Conservation (phyloP, 2,888 invertebrate species). For the Dugesia japonica region DNA sequence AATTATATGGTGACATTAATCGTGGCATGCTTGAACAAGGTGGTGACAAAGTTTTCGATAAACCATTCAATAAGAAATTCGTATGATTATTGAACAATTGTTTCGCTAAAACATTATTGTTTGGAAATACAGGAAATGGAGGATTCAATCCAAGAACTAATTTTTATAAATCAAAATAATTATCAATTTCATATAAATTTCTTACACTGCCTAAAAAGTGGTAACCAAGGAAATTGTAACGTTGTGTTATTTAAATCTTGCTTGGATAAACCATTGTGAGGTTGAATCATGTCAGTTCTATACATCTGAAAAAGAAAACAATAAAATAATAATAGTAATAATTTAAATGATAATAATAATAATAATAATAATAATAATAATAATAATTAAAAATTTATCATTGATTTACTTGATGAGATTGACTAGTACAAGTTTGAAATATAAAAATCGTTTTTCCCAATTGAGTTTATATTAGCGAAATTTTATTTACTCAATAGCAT, state of each 20-base stretch:
- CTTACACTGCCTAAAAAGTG: conserved; percentile 5
- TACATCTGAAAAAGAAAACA: not conserved
- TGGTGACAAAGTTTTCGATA: not conserved
- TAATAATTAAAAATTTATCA: not conserved
- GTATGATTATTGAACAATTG: not conserved
- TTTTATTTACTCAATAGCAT: conserved; percentile 1
- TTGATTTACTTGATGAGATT: not conserved
- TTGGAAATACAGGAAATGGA: not conserved
- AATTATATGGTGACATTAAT: not conserved
- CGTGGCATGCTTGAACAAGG: not conserved
- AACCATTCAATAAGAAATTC: not conserved
- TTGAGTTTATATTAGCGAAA: conserved; percentile 14
- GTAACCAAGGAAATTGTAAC: not conserved
- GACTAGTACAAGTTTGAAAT: not conserved
- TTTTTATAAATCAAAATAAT: not conserved
- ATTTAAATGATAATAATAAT: not conserved
- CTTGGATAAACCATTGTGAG: not conserved
- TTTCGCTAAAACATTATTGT: not conserved
- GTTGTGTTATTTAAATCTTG: not conserved
- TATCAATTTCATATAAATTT: not conserved
- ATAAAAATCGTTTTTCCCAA: not conserved
- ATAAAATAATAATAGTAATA: not conserved
- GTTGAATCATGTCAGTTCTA: not conserved
- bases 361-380: not conserved
- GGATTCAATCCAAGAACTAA: not conserved